Evolutionary conservation across 1,140 invertebrate genomes (phyloP), one percentile per base, ranked within the genome.

Genomic region (Leucophenga varia): DNA sequence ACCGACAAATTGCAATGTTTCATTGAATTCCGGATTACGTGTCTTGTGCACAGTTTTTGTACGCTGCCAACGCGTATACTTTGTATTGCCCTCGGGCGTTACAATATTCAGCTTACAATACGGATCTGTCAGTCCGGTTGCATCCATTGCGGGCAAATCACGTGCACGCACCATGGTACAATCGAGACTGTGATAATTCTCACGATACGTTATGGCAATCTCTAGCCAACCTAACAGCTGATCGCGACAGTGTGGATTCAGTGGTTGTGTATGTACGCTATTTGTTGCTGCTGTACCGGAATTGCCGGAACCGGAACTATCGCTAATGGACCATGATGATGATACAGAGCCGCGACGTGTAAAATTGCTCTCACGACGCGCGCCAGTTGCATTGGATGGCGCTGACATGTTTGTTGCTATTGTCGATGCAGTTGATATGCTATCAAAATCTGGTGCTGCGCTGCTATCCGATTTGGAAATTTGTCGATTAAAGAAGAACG

Each of bases 21-120:
- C 93, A 74, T 96, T 93, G 79, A 93, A 97, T 74, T 95, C 91
- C 0, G 94, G 93, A 78, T 95, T 92, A 56, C 91, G 80, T 0
- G 90, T 94, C 75, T 93, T 95, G 74, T 92, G 90, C 1, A 95
- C 87, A 0, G 92, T 95, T 75, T 91, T 91, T 0, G 90, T 95
- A 37, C 61, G 61, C 17, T 72, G 58, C 73, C 73, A 75, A 28
- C 69, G 61, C 9, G 64, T 61, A 22, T 75, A 75, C 41, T 74
- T 74, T 3, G 61, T 56, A 9, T 54, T 57, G n/a, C 53, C 68
- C 38, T 75, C 73, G 14, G 69, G 59, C 7, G 72, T 74, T 0
- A 94, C 75, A 31, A 95, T 82, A 71, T 93, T 91, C 10, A 95
- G 79, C 72, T 91, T 89, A 61, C 92, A 93, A 73, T 92, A 96